Percentiles rank a stretch among this genome's conserved stretches.
phyloP scores from a whole-genome alignment of 2,113 vertebrate species.

The Plecotus auritus region DNA sequence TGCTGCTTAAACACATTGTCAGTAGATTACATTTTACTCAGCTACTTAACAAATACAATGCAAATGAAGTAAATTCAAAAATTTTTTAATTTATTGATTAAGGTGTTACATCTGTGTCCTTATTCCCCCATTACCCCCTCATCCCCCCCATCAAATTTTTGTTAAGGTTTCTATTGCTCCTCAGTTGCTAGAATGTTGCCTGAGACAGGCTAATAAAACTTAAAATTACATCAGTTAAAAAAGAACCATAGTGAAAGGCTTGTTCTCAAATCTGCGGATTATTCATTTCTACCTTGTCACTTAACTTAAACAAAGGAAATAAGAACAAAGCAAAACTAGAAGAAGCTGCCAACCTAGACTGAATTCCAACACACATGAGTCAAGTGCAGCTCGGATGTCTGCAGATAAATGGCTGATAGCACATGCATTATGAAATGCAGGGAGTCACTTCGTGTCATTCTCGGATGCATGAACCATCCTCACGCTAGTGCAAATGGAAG shows the following conservation, averaged over 20 bases:
- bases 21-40: background rate
- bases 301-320: conserved; percentile 17
- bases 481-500: background rate
- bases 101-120: too few relatives aligned
- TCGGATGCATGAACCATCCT: background rate
- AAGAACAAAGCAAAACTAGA: background rate
- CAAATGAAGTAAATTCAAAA: conserved; percentile 17
- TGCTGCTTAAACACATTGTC: background rate
- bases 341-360: background rate
- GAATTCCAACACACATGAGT: background rate
- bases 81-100: too few relatives aligned
- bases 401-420: background rate
- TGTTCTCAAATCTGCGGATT: background rate
- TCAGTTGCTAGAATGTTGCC: background rate
- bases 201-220: background rate
- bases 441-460: background rate
- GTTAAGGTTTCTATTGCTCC: background rate
- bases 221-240: background rate
- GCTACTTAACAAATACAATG: background rate
- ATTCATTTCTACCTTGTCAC: background rate
- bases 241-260: conserved; percentile 13
- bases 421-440: background rate
- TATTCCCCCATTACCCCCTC: too few relatives aligned
- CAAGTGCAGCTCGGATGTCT: background rate
- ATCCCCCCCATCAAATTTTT: too few relatives aligned